Conservation (phyloP, 2,888 invertebrate genomes). For the Busseola fusca region DNA sequence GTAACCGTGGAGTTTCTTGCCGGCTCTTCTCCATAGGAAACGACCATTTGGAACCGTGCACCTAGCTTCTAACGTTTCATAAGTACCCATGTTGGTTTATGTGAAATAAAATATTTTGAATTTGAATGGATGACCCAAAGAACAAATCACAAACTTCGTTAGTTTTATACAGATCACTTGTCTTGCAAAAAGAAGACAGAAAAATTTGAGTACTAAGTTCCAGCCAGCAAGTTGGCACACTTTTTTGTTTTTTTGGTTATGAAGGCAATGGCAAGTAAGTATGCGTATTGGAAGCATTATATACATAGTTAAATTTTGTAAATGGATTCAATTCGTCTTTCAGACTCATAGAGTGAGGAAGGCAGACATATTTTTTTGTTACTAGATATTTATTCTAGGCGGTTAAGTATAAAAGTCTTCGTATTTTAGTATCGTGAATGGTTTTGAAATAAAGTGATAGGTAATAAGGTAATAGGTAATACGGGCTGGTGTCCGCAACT, state of each 20-base stretch:
- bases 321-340: constrained; percentile 37
- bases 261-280: no score
- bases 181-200: neutral
- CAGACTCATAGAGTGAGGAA: constrained; percentile 22
- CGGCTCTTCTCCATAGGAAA: no score
- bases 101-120: no score
- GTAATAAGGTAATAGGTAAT: no score
- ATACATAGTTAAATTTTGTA: constrained; percentile 36
- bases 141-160: constrained; percentile 17
- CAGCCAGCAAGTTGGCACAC: constrained; percentile 4
- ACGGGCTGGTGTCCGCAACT: no score
- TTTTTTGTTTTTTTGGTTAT: no score
- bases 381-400: neutral
- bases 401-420: neutral
- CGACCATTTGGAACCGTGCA: no score
- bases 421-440: constrained; percentile 15
- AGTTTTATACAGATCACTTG: neutral
- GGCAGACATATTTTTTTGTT: constrained; percentile 22
- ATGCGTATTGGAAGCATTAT: constrained; percentile 50
- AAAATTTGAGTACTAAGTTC: constrained; percentile 11
- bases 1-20: no score
- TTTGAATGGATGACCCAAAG: constrained; percentile 7
- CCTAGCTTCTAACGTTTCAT: no score
- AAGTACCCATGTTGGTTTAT: no score
- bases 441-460: constrained; percentile 10